Evolutionary conservation across 2,888 invertebrate genomes (phyloP).

Genomic region (Tiliacea aurago): DNA sequence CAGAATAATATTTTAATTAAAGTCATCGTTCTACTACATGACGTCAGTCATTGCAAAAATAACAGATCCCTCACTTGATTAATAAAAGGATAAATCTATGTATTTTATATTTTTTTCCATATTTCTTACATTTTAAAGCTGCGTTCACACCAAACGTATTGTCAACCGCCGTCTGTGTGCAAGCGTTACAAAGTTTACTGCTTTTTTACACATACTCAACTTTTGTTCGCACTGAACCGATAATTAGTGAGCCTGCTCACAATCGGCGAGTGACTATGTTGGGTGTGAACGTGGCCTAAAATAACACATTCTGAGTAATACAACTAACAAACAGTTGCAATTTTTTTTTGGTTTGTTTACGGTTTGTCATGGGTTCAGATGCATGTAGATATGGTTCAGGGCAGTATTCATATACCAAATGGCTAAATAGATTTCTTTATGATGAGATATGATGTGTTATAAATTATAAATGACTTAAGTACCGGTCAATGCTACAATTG

Average conservation of each 20-base stretch:
- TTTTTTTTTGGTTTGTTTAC: conserved; percentile 60
- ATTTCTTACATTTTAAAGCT: background rate
- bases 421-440: conserved; percentile 81
- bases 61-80: background rate
- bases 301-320: too few relatives aligned
- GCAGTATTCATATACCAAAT: conserved; percentile 89
- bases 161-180: background rate
- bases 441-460: conserved; percentile 71
- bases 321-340: background rate
- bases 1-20: background rate
- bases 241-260: background rate
- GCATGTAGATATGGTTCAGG: conserved; percentile 77
- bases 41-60: background rate
- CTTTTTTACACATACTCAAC: background rate
- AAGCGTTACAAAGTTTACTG: background rate
- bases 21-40: background rate
- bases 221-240: background rate
- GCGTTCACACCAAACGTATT: background rate
- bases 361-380: conserved; percentile 54
- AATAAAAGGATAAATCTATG: background rate
- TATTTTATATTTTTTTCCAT: too few relatives aligned
- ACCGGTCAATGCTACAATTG: conserved; percentile 58
- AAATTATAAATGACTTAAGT: conserved; percentile 60
- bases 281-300: background rate
- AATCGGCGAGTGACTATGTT: background rate